These are phyloP conservation scores for Lucilia cuprina DNA, from an alignment of 1,140 invertebrate genomes.

Conservation along the genomic window DNA sequence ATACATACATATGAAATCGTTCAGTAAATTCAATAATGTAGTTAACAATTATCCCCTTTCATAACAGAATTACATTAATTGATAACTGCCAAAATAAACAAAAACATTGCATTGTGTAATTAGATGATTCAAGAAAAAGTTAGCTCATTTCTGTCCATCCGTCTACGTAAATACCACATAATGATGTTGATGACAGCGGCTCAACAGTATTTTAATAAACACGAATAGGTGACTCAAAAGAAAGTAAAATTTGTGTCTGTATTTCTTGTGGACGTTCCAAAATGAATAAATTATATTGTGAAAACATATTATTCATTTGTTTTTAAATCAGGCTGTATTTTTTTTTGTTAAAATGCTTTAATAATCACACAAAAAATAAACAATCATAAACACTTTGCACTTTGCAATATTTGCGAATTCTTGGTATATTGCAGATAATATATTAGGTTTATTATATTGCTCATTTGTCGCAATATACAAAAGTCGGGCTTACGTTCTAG, in stretches of 20 bases:
- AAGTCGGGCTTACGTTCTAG: no score
- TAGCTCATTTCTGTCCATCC: not conserved
- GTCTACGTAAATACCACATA: not conserved
- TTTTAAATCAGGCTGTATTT: no score
- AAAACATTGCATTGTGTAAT: not conserved
- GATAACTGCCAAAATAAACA: constrained; percentile 13
- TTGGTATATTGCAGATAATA: no score
- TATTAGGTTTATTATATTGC: no score
- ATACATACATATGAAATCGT: constrained; percentile 4
- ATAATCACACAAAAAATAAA: no score
- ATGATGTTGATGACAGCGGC: not conserved
- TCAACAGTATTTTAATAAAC: not conserved
- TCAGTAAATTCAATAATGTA: not conserved
- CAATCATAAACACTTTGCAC: no score
- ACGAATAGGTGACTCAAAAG: constrained; percentile 27
- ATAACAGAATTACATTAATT: not conserved
- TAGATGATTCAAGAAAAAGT: not conserved
- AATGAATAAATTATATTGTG: not conserved
- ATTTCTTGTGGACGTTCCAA: not conserved
- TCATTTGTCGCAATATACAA: no score
- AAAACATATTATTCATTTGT: not conserved
- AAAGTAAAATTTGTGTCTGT: constrained; percentile 7
- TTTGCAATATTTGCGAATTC: no score
- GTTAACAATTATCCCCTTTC: constrained; percentile 17
- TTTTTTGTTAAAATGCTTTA: no score